Evolutionary conservation across 2,888 invertebrate species (phyloP).

Genomic region (Thymelicus acteon): DNA sequence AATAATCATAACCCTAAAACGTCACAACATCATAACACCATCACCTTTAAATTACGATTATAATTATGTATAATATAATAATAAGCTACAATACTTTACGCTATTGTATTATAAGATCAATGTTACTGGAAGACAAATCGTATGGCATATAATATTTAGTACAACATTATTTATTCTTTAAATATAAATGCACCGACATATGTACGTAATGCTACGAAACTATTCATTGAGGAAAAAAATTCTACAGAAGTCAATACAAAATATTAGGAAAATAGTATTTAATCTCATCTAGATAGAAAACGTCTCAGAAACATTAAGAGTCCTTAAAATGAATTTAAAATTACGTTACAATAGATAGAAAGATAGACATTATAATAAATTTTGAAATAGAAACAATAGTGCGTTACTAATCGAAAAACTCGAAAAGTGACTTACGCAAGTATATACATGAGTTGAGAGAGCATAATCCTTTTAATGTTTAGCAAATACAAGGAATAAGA

Average conservation of each 20-base stretch:
- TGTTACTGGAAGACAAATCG: constrained; percentile 85
- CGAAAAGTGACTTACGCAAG: constrained; percentile 70
- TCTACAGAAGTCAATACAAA: constrained; percentile 74
- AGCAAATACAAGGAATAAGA: constrained; percentile 56
- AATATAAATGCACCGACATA: constrained; percentile 79
- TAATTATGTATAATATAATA: constrained; percentile 74
- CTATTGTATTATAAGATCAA: constrained; percentile 82
- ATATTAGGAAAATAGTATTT: constrained; percentile 81
- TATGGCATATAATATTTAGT: constrained; percentile 83
- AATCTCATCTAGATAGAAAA: constrained; percentile 71
- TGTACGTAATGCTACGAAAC: constrained; percentile 75
- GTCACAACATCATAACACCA: constrained; percentile 56
- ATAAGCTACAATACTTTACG: constrained; percentile 82
- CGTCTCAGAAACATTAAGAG: constrained; percentile 67
- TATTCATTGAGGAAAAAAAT: constrained; percentile 66
- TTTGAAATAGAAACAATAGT: constrained; percentile 52
- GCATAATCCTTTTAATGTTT: constrained; percentile 56
- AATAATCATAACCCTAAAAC: background rate
- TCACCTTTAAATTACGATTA: constrained; percentile 62
- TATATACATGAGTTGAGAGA: constrained; percentile 64
- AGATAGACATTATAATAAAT: constrained; percentile 41
- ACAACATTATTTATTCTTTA: constrained; percentile 65
- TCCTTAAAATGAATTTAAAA: constrained; percentile 52
- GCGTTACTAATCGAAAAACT: constrained; percentile 50
- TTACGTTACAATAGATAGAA: constrained; percentile 44